These are phyloP conservation scores for Metaphire vulgaris DNA, from an alignment of 1,140 invertebrate genomes.

Conservation along the genomic window DNA sequence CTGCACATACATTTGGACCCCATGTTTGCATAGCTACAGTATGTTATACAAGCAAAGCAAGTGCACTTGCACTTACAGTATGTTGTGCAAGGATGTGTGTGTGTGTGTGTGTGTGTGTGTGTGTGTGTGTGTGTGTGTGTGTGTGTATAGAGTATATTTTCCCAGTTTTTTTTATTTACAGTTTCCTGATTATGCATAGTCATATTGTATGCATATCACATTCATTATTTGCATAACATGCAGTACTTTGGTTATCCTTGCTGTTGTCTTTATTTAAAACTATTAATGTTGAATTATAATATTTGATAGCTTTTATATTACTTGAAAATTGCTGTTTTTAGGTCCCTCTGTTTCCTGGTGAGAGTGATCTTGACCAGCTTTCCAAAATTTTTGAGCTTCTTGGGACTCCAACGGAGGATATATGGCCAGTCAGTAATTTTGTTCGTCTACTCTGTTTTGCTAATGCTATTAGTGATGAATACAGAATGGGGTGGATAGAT, in stretches of 20 bases:
- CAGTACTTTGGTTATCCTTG: slow-evolving; percentile 3
- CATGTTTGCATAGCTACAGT: too few species aligned
- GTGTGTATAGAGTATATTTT: slow-evolving; percentile 24
- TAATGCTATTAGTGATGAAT: neutral
- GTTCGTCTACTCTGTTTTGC: neutral
- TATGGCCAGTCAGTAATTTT: slow-evolving; percentile 61
- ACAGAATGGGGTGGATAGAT: neutral
- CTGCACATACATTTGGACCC: too few species aligned
- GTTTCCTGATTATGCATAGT: neutral
- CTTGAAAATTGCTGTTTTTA: slow-evolving; percentile 36
- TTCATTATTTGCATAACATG: neutral
- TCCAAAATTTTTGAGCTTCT: slow-evolving; percentile 85
- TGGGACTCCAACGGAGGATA: slow-evolving; percentile 85
- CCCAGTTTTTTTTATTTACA: slow-evolving; percentile 15
- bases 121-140: slow-evolving; percentile 46
- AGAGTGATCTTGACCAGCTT: slow-evolving; percentile 92
- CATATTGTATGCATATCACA: neutral
- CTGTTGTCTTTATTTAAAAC: slow-evolving; percentile 18
- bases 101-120: slow-evolving; percentile 37
- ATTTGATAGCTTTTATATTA: neutral
- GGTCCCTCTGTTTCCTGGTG: slow-evolving; percentile 89
- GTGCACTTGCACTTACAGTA: neutral
- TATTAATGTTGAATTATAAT: slow-evolving; percentile 29
- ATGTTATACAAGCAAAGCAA: too few species aligned
- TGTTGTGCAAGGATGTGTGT: slow-evolving; percentile 2